phyloP scores from a whole-genome alignment of 1,140 invertebrate species.

The Phenacoccus solenopsis region DNA sequence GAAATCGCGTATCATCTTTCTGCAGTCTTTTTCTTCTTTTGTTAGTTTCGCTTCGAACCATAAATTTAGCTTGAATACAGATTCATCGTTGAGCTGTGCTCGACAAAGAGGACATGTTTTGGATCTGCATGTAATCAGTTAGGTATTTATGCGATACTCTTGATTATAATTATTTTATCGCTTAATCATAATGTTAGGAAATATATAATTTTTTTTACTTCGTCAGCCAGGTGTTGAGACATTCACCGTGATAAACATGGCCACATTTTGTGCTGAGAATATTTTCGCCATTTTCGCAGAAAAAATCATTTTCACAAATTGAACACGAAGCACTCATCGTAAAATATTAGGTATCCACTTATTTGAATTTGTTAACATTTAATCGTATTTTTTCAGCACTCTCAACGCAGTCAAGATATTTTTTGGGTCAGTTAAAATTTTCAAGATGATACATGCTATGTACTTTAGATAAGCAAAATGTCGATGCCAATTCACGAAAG shows the following conservation, averaged over 20 bases:
- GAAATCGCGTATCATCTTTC: background rate
- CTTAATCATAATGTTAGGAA: too few species aligned
- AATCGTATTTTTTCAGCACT: too few species aligned
- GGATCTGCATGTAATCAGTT: conserved; percentile 32
- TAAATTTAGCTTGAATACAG: conserved; percentile 48
- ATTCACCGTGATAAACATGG: conserved; percentile 52
- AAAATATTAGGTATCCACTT: too few species aligned
- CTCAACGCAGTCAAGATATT: too few species aligned
- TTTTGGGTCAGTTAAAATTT: too few species aligned
- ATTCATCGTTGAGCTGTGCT: conserved; percentile 41
- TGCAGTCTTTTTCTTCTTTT: conserved; percentile 13
- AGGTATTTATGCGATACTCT: too few species aligned
- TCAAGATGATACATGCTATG: too few species aligned
- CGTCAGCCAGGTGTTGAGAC: too few species aligned
- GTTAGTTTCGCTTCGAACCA: conserved; percentile 34
- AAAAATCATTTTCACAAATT: conserved; percentile 52
- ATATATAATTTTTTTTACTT: too few species aligned
- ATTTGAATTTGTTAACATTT: too few species aligned
- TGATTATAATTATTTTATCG: background rate
- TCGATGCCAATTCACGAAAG: too few species aligned
- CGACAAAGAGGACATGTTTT: conserved; percentile 58
- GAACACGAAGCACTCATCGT: conserved; percentile 36
- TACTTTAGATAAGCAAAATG: too few species aligned
- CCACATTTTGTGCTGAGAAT: conserved; percentile 51
- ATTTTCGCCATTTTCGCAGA: conserved; percentile 38